These are phyloP conservation scores for Aleiodes testaceus DNA, from an alignment of 2,888 invertebrate species.

Conservation along the genomic window DNA sequence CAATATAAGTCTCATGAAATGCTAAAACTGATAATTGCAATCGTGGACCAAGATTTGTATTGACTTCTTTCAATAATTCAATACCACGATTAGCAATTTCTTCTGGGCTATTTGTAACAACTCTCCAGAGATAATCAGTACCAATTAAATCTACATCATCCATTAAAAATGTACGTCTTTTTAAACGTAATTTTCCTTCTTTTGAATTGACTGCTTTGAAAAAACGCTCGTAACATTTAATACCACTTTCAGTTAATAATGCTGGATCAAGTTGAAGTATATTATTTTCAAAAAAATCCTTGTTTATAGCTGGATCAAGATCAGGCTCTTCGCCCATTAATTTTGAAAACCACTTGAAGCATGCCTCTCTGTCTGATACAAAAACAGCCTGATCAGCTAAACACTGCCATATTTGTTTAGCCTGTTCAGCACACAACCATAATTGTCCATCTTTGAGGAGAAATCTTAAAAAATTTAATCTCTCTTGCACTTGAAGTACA, in stretches of 20 bases:
- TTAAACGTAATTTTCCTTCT: slow-evolving; percentile 92
- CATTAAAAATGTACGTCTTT: slow-evolving; percentile 88
- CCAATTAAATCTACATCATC: slow-evolving; percentile 97
- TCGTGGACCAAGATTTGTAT: slow-evolving; percentile 92
- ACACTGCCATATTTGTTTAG: slow-evolving; percentile 97
- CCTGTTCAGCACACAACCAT: slow-evolving; percentile 97
- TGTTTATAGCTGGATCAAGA: slow-evolving; percentile 94
- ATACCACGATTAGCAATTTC: slow-evolving; percentile 95
- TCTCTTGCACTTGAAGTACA: slow-evolving; percentile 92
- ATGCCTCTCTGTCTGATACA: slow-evolving; percentile 93
- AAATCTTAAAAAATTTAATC: slow-evolving; percentile 94
- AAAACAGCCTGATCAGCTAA: slow-evolving; percentile 95
- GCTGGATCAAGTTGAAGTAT: slow-evolving; percentile 93
- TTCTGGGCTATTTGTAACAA: slow-evolving; percentile 91
- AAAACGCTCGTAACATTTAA: slow-evolving; percentile 91
- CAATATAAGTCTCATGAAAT: slow-evolving; percentile 94
- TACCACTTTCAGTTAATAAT: slow-evolving; percentile 94
- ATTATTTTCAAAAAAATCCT: slow-evolving; percentile 96
- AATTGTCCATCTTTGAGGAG: slow-evolving; percentile 95
- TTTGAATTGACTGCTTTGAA: slow-evolving; percentile 96
- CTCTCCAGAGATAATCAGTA: slow-evolving; percentile 96
- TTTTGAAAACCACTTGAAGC: slow-evolving; percentile 99
- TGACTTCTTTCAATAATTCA: slow-evolving; percentile 92
- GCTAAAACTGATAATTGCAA: slow-evolving; percentile 84
- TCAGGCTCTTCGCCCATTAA: slow-evolving; percentile 98